Conservation (phyloP, 1,140 invertebrate genomes). For the Solenopsis invicta region DNA sequence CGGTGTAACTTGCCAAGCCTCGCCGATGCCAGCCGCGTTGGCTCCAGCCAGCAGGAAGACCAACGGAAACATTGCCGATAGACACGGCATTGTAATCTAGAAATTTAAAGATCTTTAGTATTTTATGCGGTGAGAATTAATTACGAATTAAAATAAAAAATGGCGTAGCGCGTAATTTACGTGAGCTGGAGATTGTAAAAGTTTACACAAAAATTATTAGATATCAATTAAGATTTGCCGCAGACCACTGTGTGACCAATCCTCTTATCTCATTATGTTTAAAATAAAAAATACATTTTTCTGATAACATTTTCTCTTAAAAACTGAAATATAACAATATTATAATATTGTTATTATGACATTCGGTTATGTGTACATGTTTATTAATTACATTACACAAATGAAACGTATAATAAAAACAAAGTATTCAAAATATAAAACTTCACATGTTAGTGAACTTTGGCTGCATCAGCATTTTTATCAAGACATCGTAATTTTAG, state of each 20-base stretch:
- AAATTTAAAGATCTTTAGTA: conserved; percentile 50
- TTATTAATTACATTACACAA: neutral
- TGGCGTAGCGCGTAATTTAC: too few relatives aligned
- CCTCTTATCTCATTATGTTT: too few relatives aligned
- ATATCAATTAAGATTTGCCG: too few relatives aligned
- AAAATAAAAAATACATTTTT: neutral
- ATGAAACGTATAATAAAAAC: neutral
- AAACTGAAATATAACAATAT: neutral
- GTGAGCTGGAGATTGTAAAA: too few relatives aligned
- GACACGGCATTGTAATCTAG: conserved; percentile 53
- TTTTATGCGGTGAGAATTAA: neutral
- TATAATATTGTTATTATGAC: neutral
- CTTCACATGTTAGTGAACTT: neutral
- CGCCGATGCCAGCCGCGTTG: conserved; percentile 75
- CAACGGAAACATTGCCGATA: conserved; percentile 38
- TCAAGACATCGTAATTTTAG: too few relatives aligned
- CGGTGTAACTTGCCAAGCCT: conserved; percentile 80
- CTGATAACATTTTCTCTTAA: neutral
- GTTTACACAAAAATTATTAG: too few relatives aligned
- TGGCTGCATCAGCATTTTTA: neutral
- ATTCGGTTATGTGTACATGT: neutral
- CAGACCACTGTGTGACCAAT: too few relatives aligned
- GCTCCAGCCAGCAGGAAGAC: conserved; percentile 61
- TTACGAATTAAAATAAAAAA: conserved; percentile 13
- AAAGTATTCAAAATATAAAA: neutral